Base-by-base conservation (phyloP, 2,797 vertebrate species). In the Scolopax rusticola region DNA sequence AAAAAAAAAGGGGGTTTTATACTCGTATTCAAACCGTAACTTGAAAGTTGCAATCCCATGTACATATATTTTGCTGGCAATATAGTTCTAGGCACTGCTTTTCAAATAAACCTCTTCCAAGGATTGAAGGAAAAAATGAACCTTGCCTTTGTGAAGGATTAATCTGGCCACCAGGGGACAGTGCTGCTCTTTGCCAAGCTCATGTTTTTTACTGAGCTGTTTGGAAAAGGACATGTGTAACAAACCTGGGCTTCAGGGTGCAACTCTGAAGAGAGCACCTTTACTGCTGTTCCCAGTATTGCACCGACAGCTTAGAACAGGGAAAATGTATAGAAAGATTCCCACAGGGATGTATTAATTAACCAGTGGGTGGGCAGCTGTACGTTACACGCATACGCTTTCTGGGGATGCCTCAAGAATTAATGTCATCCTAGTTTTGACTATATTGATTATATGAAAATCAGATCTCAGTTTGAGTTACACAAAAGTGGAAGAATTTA, bases 131-230 rank as follows among this genome's bases (percentile, higher is more conserved):
- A 12, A 82, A 80, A 88, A 23, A 3, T 1, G 8, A 80, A 6
- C 19, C 33, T 86, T 67, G 15, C 5, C 41, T 24, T 11, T 21
- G 86, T 33, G 41, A 86, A 76, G 59, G 33, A 79, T 56, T 15
- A 14, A 47, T 90, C 16, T 76, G 24, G 27, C 92, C 97, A 97
- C 91, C 1, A 3, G 97, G 91, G 95, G 91, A 93, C 96, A 96
- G 74, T 94, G 87, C 36, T 97, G 91, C 89, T 95, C 96, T 97
- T 96, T 48, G 51, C 20, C 70, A 90, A 78, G 3, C 25, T 23
- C 3, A 0, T 7, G 4, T n/a, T 60, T 60, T 24, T 50, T 0
- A 3, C 25, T 19, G 15, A 0, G 2, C 12, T 38, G 3, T 24
- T 68, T 50, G 40, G 16, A 47, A 77, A 40, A 40, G 9, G 6